Base-by-base conservation (phyloP, 2,888 invertebrate genomes). In the Nomada ferruginata region DNA sequence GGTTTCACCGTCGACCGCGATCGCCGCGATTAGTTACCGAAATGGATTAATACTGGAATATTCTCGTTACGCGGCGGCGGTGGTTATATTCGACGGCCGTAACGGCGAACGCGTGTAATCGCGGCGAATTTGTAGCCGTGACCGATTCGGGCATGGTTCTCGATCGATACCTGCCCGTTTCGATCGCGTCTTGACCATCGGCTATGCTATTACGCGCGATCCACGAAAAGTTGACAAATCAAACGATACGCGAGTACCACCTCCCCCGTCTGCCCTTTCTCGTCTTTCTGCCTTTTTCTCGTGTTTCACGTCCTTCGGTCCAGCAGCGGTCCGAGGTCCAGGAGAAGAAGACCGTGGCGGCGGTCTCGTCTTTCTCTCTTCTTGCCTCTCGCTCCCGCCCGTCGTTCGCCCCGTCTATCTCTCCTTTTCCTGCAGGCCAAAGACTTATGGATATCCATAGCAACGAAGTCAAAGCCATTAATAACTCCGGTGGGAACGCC, bases 361-460 rank as follows among this genome's bases (percentile, higher is more conserved):
- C 78, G 72, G 81, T 85, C 76, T 74, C 74, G 66, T 81, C 79
- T 85, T 75, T 84, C 76, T 77, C 79, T 63, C 74, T 68, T 64
- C 61, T 42, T 65, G 84, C 59, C 59, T 44, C 73, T 52, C 55
- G 72, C 68, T 70, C 68, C 50, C 57, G 69, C 53, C 60, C 74
- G 71, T 69, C 29, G 55, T 59, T 73, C 36, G 55, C 72, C 70
- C 20, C 60, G 50, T 68, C 64, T 36, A 59, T 79, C 77, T 77
- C 77, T 69, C 84, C 69, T 75, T 65, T 70, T 79, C 85, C 64
- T 68, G 87, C 87, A 77, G 91, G 90, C 90, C 90, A 91, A 92
- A 93, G 93, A 93, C 93, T 93, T 93, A 93, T 93, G 93, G 93
- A 93, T 93, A 93, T 93, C 93, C 93, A 93, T 93, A 93, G 93